Evolutionary conservation across 2,888 invertebrate genomes (phyloP), one percentile per base, ranked within the genome.

Genomic region (Margaritifera margaritifera): DNA sequence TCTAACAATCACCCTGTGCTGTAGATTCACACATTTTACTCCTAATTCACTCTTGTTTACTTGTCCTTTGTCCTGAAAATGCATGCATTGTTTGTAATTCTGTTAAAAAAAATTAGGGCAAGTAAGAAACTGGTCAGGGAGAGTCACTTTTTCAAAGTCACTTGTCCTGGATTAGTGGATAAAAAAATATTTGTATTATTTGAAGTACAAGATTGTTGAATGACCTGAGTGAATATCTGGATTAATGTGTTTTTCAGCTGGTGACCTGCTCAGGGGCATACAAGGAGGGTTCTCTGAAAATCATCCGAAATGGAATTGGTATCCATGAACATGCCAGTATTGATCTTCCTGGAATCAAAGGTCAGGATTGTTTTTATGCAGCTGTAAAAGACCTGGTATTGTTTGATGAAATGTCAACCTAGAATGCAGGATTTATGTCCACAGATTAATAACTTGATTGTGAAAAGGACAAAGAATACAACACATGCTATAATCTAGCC

Each of bases 291-390:
- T 98, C 98, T 0, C 91, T 99, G 53, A 93, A 99, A 66, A 97
- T 99, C 72, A 99, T 99, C 78, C 93, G 99, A 79, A 99, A 99
- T 90, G 99, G 99, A 5, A 99, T 99, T 86, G 99, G 99, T 24
- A 98, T 99, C 72, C 97, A 98, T 81, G 99, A 99, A 90, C 96
- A 97, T 89, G 99, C 99, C 0, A 96, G 95, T 62, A 98, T 99
- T 78, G 99, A 99, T 91, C 92, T 99, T 81, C 95, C 96, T 6
- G 98, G 98, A 65, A 98, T 99, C 77, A 98, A 98, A 91, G 98
- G 90, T 87, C 62, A 15, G 64, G 50, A 55, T 54, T 52, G 11
- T 6, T 31, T 53, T 42, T 31, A 31, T 8, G 8, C 8, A 8
- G 8, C 31, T 64, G 31, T 20, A 59, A 24, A 59, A 59, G 27